Conservation (phyloP, 1,140 invertebrate species). For the Dendroctonus valens region DNA sequence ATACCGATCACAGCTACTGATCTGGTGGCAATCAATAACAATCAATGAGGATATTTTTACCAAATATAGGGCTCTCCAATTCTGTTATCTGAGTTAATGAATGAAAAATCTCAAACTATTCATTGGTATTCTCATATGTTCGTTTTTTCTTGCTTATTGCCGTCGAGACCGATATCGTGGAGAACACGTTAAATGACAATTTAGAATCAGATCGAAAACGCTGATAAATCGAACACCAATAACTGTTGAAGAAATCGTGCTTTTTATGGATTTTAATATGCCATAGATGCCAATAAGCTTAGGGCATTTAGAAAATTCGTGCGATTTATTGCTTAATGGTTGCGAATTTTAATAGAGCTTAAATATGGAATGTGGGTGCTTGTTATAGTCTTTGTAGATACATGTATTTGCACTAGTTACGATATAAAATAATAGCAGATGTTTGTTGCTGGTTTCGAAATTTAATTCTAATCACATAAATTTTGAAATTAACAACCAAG, state of each 20-base stretch:
- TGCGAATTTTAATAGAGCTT: too few relatives aligned
- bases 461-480: too few relatives aligned
- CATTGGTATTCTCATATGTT: constrained; percentile 23
- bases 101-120: constrained; percentile 26
- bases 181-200: constrained; percentile 37
- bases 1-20: constrained; percentile 3
- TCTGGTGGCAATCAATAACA: constrained; percentile 13
- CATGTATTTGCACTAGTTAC: too few relatives aligned
- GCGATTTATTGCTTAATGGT: too few relatives aligned
- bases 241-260: constrained; percentile 15
- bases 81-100: constrained; percentile 24
- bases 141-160: constrained; percentile 33
- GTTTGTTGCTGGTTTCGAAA: too few relatives aligned
- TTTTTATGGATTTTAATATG: constrained; percentile 13
- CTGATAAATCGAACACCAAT: constrained; percentile 16
- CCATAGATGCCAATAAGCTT: constrained; percentile 1
- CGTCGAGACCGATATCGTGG: constrained; percentile 34
- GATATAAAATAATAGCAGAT: too few relatives aligned
- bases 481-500: too few relatives aligned
- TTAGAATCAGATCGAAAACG: constrained; percentile 34
- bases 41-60: constrained; percentile 22
- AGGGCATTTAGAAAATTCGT: not conserved
- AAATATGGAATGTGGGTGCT: too few relatives aligned
- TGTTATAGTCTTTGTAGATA: too few relatives aligned
- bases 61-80: constrained; percentile 17